Base-by-base conservation (phyloP, 2,888 invertebrate species). In the Tanypteryx hageni region DNA sequence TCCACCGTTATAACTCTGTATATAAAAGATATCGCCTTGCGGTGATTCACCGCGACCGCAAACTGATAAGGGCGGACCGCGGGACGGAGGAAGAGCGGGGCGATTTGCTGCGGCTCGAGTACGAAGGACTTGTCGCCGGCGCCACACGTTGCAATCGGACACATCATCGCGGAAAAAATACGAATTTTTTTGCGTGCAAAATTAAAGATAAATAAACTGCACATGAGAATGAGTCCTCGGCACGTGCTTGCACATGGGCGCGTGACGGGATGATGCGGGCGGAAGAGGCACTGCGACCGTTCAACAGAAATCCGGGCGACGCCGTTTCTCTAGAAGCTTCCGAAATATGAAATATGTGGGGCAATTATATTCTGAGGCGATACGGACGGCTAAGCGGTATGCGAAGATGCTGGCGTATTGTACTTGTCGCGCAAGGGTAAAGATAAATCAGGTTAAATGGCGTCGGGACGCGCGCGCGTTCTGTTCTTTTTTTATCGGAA, bases 281-380 rank as follows among this genome's bases (percentile, higher is more conserved):
- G 76, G 76, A 76, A 76, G 22, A 76, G 76, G 11, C 13, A 61
- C 13, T 61, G 27, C 13, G 22, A 27, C 11, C 76, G 76, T n/a
- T 76, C 76, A n/a, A n/a, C 76, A 76, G 76, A 76, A 76, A 76
- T 76, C 76, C 76, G 76, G 76, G 76, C 76, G 27, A 76, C 76
- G 18, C 13, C 10, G 76, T 76, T 76, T 27, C 22, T 27, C 76
- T 27, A 44, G 1, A 44, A 44, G 44, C 44, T 27, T 76, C 76
- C 13, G 76, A 76, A 18, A 61, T 22, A 76, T 22, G 76, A 27
- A 76, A 76, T 44, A 76, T 76, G 76, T 76, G 76, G 76, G 76
- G 27, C 76, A 27, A 76, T 27, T 44, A 44, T 44, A 44, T 76
- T 76, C 76, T 76, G 27, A 13, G 22, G 76, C 9, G 76, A 76